phyloP scores from a whole-genome alignment of 1,140 invertebrate genomes.

The Formica selysi region DNA sequence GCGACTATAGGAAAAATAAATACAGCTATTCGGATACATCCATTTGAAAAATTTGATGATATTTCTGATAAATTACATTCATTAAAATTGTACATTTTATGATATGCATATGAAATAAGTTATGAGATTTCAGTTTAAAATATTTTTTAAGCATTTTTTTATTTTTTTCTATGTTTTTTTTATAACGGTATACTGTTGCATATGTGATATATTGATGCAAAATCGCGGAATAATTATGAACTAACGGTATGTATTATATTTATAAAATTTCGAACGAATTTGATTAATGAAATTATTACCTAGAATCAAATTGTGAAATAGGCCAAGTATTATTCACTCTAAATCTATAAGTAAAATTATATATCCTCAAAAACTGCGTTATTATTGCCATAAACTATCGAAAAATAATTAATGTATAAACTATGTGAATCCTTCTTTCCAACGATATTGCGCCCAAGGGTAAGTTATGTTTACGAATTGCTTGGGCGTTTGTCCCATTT shows the following conservation, averaged over 20 bases:
- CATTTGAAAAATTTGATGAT: constrained; percentile 4
- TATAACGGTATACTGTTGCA: neutral
- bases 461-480: constrained; percentile 10
- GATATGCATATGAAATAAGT: neutral
- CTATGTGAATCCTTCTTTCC: neutral
- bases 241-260: neutral
- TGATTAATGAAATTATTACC: constrained; percentile 22
- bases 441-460: neutral
- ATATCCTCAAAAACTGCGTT: neutral
- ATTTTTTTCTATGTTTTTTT: neutral
- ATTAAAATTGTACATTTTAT: constrained; percentile 6
- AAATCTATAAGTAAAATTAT: neutral
- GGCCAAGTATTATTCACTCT: neutral
- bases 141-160: neutral
- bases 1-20: neutral
- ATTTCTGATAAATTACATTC: neutral
- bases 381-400: neutral
- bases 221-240: neutral
- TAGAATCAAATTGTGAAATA: neutral
- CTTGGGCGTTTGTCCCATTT: neutral
- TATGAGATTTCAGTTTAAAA: neutral
- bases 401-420: neutral
- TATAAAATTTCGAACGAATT: neutral
- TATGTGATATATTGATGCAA: neutral
- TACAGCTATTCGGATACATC: neutral